phyloP scores from a whole-genome alignment of 1,140 invertebrate genomes.

The Euwallacea fornicatus region DNA sequence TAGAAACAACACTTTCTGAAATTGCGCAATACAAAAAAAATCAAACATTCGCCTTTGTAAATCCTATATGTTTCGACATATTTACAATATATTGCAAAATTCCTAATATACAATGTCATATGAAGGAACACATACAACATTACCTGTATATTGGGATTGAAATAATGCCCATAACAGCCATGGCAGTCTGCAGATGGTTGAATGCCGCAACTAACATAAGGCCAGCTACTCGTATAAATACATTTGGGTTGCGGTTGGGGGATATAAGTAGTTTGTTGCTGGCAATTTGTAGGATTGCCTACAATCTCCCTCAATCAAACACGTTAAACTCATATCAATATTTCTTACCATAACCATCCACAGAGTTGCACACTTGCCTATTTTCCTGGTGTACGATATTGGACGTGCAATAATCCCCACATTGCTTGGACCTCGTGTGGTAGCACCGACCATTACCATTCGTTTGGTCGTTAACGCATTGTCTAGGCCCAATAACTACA shows the following conservation, averaged over 20 bases:
- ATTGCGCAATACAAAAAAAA: background rate
- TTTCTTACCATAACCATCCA: constrained; percentile 11
- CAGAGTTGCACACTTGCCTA: constrained; percentile 44
- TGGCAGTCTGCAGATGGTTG: constrained; percentile 40
- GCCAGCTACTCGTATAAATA: constrained; percentile 47
- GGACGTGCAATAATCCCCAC: constrained; percentile 45
- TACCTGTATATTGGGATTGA: constrained; percentile 29
- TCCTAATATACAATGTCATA: background rate
- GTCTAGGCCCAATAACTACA: constrained; percentile 43
- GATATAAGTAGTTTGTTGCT: constrained; percentile 48
- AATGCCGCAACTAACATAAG: constrained; percentile 48
- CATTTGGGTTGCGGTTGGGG: constrained; percentile 51
- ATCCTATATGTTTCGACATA: background rate
- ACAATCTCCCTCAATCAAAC: background rate
- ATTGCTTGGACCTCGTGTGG: constrained; percentile 45
- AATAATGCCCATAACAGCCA: constrained; percentile 49
- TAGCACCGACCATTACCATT: constrained; percentile 47
- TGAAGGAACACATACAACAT: background rate
- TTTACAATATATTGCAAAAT: background rate
- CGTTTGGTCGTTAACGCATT: constrained; percentile 42
- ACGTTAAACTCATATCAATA: no score
- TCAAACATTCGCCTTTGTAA: background rate
- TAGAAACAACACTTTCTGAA: background rate
- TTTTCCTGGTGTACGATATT: constrained; percentile 47
- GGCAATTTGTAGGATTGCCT: constrained; percentile 37